Percentiles rank a stretch among this genome's conserved stretches.
Conservation (phyloP, 2,888 invertebrate genomes). For the Nemurella pictetii region DNA sequence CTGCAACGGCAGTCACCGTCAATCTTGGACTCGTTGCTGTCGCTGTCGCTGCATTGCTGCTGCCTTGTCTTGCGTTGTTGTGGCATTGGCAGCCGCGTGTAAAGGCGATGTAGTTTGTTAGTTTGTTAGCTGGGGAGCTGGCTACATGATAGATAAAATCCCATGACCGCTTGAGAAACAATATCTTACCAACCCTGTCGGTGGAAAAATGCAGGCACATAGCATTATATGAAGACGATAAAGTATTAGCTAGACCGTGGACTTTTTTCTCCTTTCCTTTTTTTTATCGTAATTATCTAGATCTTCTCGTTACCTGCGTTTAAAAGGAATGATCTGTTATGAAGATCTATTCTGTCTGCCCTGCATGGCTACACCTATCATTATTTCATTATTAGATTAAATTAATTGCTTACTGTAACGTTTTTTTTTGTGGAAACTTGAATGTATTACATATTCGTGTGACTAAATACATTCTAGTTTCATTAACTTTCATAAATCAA, state of each 20-base stretch:
- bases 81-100: too few relatives aligned
- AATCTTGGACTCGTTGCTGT: too few relatives aligned
- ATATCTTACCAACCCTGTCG: not conserved
- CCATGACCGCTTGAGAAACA: not conserved
- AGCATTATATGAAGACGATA: not conserved
- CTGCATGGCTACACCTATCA: not conserved
- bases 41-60: too few relatives aligned
- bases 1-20: too few relatives aligned
- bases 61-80: too few relatives aligned
- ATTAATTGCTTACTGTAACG: not conserved
- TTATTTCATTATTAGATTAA: conserved; percentile 1
- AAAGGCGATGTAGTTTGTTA: not conserved
- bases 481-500: not conserved
- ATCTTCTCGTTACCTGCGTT: conserved; percentile 1
- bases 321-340: conserved; percentile 1
- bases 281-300: not conserved
- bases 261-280: not conserved
- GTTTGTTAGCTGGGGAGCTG: not conserved
- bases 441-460: not conserved
- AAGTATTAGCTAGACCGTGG: not conserved
- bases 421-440: not conserved
- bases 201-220: not conserved
- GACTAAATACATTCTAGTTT: not conserved
- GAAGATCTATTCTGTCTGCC: conserved; percentile 7
- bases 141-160: not conserved